Evolutionary conservation across 2,797 vertebrate species (phyloP), one percentile per base, ranked within the genome.

Genomic region (Arremon aurantiirostris): DNA sequence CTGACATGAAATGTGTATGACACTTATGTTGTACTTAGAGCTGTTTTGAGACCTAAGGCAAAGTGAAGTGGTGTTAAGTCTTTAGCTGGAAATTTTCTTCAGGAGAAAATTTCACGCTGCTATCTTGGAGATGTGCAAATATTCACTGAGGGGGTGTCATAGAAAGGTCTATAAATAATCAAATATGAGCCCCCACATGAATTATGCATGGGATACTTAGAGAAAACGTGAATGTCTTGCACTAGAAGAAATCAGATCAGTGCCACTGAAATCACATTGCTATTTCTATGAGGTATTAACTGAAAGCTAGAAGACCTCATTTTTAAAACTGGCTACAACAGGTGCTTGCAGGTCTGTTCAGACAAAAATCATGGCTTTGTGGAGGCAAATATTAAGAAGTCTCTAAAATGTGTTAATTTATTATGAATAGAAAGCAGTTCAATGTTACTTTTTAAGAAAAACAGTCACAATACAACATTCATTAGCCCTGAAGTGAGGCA

Each of bases 331-430:
- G 80, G 96, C 93, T 95, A 96, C 95, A 96, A 96, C 96, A 96
- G 96, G 96, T 96, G 96, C 94, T 95, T 91, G 95, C 96, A 96
- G 95, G 96, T 96, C 96, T 96, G 96, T 96, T 96, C 93, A 95
- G 94, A 95, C 73, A 95, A 90, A 96, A 96, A 96, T 94, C 57
- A 79, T 89, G 93, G 88, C 90, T 96, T 96, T 96, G 90, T 95
- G 80, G 94, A 96, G 63, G 93, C 92, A 96, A 96, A 96, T 96
- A 96, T 95, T 96, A 96, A 96, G 73, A 96, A 95, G 63, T 72
- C 87, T 96, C 73, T 88, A 96, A 96, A 96, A 96, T 92, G 96
- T 96, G 96, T 79, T 96, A 96, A 96, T 96, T 96, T 96, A 96
- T 96, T 95, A 96, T 95, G 96, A 96, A 96, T 96, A 96, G 73